Percentiles rank a stretch among this genome's conserved stretches.
phyloP scores from a whole-genome alignment of 2,797 vertebrate species.

The Natrix natrix region DNA sequence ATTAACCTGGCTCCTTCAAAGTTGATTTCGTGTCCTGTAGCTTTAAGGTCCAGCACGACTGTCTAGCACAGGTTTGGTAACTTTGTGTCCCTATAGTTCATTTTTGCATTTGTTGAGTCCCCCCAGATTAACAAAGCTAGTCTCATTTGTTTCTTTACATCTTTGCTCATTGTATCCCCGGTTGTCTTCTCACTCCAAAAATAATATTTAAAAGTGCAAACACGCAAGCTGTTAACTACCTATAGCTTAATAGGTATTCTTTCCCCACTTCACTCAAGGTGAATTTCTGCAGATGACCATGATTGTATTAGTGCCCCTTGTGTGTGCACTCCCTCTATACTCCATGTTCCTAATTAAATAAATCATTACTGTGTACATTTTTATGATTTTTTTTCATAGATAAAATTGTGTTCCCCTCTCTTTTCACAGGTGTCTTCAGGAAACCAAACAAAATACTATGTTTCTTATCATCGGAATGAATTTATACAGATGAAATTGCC shows the following conservation, averaged over 20 bases:
- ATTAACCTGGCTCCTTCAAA: too few relatives aligned
- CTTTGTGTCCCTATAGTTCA: background rate
- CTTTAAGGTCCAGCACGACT: too few relatives aligned
- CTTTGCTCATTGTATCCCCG: background rate
- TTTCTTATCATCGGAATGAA: constrained; percentile 84
- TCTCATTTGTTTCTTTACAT: background rate
- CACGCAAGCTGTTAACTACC: background rate
- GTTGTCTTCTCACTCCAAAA: background rate
- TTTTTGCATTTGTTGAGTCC: background rate
- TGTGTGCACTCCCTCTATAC: background rate
- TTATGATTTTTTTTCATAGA: background rate
- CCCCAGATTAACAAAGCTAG: background rate
- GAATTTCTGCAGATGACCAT: background rate
- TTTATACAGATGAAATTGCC: constrained; percentile 94
- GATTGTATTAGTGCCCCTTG: background rate
- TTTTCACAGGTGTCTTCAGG: constrained; percentile 73
- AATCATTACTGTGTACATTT: background rate
- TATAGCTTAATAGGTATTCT: background rate
- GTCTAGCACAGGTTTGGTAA: background rate
- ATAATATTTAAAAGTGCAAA: background rate
- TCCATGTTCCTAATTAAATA: constrained; percentile 1
- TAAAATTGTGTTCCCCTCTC: background rate
- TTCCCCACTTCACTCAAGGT: background rate
- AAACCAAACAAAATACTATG: constrained; percentile 88
- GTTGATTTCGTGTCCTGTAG: too few relatives aligned